Percentiles rank a stretch among this genome's conserved stretches.
Conservation (phyloP, 1,140 invertebrate genomes). For the Polypedilum pembai region DNA sequence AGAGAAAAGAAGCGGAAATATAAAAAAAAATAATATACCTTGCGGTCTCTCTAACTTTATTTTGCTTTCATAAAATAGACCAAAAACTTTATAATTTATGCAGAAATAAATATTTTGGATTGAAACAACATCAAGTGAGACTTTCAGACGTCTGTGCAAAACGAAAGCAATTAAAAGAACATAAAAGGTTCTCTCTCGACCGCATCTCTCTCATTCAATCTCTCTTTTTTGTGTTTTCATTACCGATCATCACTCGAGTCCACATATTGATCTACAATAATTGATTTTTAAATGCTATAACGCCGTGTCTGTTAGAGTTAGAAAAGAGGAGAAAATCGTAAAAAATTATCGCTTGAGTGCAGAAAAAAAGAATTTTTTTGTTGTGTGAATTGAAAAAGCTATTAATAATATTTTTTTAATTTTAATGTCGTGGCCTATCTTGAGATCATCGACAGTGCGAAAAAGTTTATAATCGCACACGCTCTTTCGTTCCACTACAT, state of each 20-base stretch:
- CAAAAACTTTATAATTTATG: background rate
- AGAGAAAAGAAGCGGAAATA: too few relatives aligned
- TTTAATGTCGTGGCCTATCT: background rate
- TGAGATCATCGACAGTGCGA: constrained; percentile 9
- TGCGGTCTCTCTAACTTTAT: background rate
- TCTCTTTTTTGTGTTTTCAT: background rate
- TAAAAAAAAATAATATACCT: too few relatives aligned
- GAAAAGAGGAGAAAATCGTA: constrained; percentile 9
- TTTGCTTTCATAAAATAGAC: background rate
- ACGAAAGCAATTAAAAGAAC: constrained; percentile 3
- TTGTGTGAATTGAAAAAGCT: background rate
- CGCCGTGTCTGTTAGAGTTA: background rate
- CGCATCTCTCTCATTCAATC: background rate
- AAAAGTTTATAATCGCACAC: background rate
- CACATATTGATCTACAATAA: background rate
- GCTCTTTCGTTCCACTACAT: background rate
- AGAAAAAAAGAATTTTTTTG: background rate
- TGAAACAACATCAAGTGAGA: background rate
- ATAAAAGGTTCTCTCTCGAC: background rate
- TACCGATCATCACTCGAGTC: background rate
- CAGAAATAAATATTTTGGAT: background rate
- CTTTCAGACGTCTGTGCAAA: background rate
- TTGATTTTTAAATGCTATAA: constrained; percentile 7
- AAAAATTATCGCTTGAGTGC: background rate
- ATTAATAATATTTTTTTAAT: background rate